These are phyloP conservation scores for Echinops telfairi DNA, from an alignment of 2,113 vertebrate genomes.

Conservation along the genomic window DNA sequence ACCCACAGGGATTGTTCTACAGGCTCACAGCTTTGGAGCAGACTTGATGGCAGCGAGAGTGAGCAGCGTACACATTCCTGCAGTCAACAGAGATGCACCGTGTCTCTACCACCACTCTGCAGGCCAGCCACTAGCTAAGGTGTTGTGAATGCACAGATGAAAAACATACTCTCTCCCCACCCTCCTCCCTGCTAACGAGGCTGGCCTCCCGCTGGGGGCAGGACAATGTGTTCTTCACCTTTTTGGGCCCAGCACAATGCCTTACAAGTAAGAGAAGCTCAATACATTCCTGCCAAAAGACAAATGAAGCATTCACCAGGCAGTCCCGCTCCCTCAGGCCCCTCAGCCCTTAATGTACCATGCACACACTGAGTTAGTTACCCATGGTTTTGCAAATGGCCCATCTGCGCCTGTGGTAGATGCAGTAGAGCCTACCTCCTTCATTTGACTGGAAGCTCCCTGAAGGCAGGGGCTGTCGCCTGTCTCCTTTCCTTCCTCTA, in stretches of 20 bases:
- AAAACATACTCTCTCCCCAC: slow-evolving; percentile 5
- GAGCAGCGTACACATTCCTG: neutral
- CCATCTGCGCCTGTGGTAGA: slow-evolving; percentile 69
- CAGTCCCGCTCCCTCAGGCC: slow-evolving; percentile 48
- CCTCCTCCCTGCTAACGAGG: slow-evolving; percentile 18
- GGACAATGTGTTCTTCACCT: slow-evolving; percentile 68
- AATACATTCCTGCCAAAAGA: slow-evolving; percentile 65
- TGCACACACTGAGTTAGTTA: slow-evolving; percentile 49
- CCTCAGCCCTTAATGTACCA: slow-evolving; percentile 53
- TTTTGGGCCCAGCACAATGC: slow-evolving; percentile 69
- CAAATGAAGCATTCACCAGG: slow-evolving; percentile 68
- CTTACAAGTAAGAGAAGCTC: slow-evolving; percentile 68
- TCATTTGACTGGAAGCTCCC: slow-evolving; percentile 83
- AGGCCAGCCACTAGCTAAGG: neutral
- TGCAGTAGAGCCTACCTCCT: slow-evolving; percentile 77
- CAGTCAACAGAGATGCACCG: slow-evolving; percentile 52
- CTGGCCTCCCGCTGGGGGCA: slow-evolving; percentile 65
- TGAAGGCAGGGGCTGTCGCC: slow-evolving; percentile 82
- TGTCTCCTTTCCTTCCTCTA: slow-evolving; percentile 84
- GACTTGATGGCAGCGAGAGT: neutral
- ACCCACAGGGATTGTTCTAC: too few relatives aligned
- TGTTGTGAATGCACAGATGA: slow-evolving; percentile 24
- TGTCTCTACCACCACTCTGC: neutral
- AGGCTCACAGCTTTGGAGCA: too few relatives aligned
- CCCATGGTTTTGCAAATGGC: slow-evolving; percentile 40